Base-by-base conservation (phyloP, 2,888 invertebrate genomes). In the Altica lythri region DNA sequence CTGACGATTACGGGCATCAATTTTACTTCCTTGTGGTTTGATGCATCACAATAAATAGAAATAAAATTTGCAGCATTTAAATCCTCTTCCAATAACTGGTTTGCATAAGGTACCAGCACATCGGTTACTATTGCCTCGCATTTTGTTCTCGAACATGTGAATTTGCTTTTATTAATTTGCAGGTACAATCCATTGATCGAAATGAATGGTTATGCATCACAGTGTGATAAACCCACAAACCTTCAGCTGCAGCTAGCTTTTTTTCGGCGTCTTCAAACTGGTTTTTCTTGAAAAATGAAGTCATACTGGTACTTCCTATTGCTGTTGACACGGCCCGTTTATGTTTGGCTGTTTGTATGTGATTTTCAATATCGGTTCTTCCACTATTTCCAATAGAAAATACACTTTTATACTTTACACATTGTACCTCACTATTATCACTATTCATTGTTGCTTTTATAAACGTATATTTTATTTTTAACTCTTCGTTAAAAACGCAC, bases 171-270 rank as follows among this genome's bases (percentile, higher is more conserved):
- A 46, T 46, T n/a, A 46, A 13, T 46, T 46, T 46, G 3, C 18
- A 32, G 46, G 35, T 34, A 22, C 35, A 46, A 22, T 46, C 46
- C 25, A 32, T 18, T 18, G 46, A 46, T 46, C 34, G 18, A 34
- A 46, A 46, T 34, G 32, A 22, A 19, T 46, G 46, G n/a, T 32
- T 32, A 46, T 46, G 46, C 18, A 32, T 46, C 8, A 46, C 34
- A 35, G 38, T 32, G 12, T 50, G 42, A n/a, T 40, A 48, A n/a
- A 16, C 29, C 13, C 22, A n/a, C 13, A 30, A 53, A 29, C 35
- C 46, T n/a, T 35, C 52, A 30, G n/a, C 30, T 30, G 30, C n/a
- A 30, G 30, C 30, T 32, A 32, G 9, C 12, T 32, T 32, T 12
- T 32, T 12, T 12, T 12, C 10, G 32, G 10, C 2, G 13, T n/a